Conservation (phyloP, 1,140 invertebrate genomes). For the Rhynchophorus ferrugineus region DNA sequence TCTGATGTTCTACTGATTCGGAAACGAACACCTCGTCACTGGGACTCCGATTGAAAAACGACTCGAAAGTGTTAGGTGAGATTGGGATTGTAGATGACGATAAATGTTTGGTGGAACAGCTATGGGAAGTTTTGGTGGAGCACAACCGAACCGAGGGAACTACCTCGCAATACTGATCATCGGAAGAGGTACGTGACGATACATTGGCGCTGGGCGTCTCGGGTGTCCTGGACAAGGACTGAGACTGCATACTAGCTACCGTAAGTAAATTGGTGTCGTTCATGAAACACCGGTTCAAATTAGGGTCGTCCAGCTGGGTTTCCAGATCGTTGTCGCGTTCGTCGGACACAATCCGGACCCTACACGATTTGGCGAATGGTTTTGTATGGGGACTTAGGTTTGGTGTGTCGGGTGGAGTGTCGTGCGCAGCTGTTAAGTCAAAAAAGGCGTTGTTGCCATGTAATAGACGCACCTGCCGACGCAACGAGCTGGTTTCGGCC, state of each 20-base stretch:
- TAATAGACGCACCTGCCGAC: conserved; percentile 43
- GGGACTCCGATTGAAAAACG: conserved; percentile 15
- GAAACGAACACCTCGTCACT: conserved; percentile 16
- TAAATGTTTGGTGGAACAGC: conserved; percentile 18
- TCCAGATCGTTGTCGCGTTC: conserved; percentile 1
- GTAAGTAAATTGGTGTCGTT: not conserved
- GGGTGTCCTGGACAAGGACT: conserved; percentile 28
- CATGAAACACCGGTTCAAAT: not conserved
- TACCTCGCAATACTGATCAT: conserved; percentile 10
- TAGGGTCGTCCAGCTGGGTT: not conserved
- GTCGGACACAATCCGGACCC: conserved; percentile 13
- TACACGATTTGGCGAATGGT: conserved; percentile 5
- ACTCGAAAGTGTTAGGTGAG: conserved; percentile 21
- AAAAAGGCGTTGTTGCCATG: conserved; percentile 28
- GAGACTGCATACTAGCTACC: not conserved
- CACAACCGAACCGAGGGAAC: not conserved
- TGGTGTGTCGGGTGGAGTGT: conserved; percentile 19
- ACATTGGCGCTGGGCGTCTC: conserved; percentile 38
- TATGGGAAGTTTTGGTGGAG: conserved; percentile 5
- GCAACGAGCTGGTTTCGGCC: conserved; percentile 47
- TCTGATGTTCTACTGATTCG: conserved; percentile 3
- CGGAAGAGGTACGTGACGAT: conserved; percentile 22
- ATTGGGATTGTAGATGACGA: conserved; percentile 8
- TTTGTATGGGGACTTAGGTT: conserved; percentile 13
- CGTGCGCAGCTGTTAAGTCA: conserved; percentile 13